Evolutionary conservation across 2,797 vertebrate species (phyloP).

Genomic region (Parambassis ranga): DNA sequence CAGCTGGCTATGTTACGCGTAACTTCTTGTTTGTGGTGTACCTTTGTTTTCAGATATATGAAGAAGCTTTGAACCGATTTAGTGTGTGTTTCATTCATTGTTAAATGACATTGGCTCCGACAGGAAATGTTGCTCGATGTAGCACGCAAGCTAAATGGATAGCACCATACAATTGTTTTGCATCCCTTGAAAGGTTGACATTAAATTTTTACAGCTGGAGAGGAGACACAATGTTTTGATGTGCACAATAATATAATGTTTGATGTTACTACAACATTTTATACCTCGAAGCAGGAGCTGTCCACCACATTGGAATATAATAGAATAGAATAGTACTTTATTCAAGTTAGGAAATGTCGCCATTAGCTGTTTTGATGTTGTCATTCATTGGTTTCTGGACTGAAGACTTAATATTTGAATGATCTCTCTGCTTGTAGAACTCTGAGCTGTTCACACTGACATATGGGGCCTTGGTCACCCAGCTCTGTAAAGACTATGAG

Average conservation of each 20-base stretch:
- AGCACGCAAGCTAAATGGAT: conserved; percentile 5
- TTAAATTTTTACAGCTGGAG: not conserved
- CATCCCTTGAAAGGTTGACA: too few relatives aligned
- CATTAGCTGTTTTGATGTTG: too few relatives aligned
- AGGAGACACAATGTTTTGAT: not conserved
- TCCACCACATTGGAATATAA: too few relatives aligned
- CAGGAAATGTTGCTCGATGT: not conserved
- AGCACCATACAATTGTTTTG: not conserved
- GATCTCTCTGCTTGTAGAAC: conserved; percentile 79
- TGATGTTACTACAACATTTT: too few relatives aligned
- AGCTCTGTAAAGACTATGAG: conserved; percentile 99
- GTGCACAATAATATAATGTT: too few relatives aligned
- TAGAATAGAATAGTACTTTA: too few relatives aligned
- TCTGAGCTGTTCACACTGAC: conserved; percentile 98
- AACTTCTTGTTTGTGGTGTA: not conserved
- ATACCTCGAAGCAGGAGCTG: conserved; percentile 6
- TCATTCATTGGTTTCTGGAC: not conserved
- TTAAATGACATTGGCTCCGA: not conserved
- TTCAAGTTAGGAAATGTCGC: too few relatives aligned
- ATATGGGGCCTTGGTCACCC: conserved; percentile 95
- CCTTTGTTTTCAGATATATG: not conserved
- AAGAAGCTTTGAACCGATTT: not conserved
- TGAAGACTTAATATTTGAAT: not conserved
- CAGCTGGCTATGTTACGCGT: not conserved
- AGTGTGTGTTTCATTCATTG: not conserved